Base-by-base conservation (phyloP, 2,797 vertebrate genomes). In the Coregonus sp. region DNA sequence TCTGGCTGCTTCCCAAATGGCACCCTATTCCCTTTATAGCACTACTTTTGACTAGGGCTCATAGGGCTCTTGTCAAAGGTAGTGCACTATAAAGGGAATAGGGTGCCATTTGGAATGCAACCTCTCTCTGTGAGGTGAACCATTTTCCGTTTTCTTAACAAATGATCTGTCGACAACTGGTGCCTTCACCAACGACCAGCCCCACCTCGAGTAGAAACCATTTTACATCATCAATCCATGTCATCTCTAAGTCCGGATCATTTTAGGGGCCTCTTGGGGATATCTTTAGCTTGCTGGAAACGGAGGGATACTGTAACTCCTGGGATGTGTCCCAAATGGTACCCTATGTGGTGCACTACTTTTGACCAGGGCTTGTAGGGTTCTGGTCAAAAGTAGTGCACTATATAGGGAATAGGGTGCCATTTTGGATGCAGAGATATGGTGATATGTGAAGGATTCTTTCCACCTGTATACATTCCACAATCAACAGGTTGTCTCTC, bases 401-500 rank as follows among this genome's bases (percentile, higher is more conserved):
- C 56, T 20, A 20, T 7, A 3, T 29, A 63, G 59, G 59, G n/a
- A 25, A 20, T 61, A 61, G 59, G 59, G 59, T 18, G 15, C 20
- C 9, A 63, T 25, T 63, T 63, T 20, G n/a, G n/a, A 63, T 25
- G 6, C 59, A 25, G 59, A 25, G 59, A 12, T 20, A 0, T 29
- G 47, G 14, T 56, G 50, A 11, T 68, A 33, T n/a, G 52, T 63
- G 70, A 75, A 37, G 40, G 75, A 73, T 72, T 74, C 68, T 35
- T 67, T 73, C 73, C 81, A 83, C 79, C 79, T 82, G 78, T 63
- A 78, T 70, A 80, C 79, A 80, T 83, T 75, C 52, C 66, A 71
- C 82, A 61, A 72, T 85, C 75, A 81, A 75, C 78, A 69, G 66
- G 76, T 85, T 75, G 67, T 68, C 75, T 76, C 71, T 68, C 50